Conservation (phyloP, 1,140 invertebrate species). For the Hycleus phaleratus region DNA sequence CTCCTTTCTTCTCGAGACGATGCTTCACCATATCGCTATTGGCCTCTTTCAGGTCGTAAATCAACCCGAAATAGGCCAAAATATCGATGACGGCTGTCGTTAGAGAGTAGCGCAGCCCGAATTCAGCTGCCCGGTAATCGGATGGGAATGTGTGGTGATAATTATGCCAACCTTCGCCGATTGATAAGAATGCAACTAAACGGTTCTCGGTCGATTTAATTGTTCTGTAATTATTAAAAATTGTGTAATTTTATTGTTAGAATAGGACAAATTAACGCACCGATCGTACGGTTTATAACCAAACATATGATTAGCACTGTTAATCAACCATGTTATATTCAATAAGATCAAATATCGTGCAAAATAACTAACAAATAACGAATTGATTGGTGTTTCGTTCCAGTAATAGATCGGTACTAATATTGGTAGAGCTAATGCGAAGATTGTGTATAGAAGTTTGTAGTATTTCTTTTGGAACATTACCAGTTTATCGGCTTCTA, state of each 20-base stretch:
- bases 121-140: slow-evolving; percentile 61
- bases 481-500: slow-evolving; percentile 63
- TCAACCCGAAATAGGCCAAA: slow-evolving; percentile 45
- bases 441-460: slow-evolving; percentile 52
- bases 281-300: slow-evolving; percentile 60
- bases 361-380: slow-evolving; percentile 52
- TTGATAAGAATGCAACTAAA: slow-evolving; percentile 45
- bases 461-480: slow-evolving; percentile 69
- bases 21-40: slow-evolving; percentile 45
- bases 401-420: slow-evolving; percentile 61
- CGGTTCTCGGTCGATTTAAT: slow-evolving; percentile 47
- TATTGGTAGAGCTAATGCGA: slow-evolving; percentile 65
- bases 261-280: slow-evolving; percentile 31
- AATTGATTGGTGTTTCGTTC: slow-evolving; percentile 51
- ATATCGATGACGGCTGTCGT: slow-evolving; percentile 46
- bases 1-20: slow-evolving; percentile 52
- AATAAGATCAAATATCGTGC: slow-evolving; percentile 62
- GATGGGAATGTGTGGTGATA: slow-evolving; percentile 75
- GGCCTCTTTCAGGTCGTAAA: slow-evolving; percentile 57
- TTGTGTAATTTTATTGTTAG: neutral
- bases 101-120: slow-evolving; percentile 41
- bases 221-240: slow-evolving; percentile 12
- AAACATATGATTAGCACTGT: slow-evolving; percentile 66
- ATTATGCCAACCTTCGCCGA: slow-evolving; percentile 69
- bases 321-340: slow-evolving; percentile 82